Base-by-base conservation (phyloP, 37 sponge, comb jelly and placozoan species). In the Amphimedon queenslandica region DNA sequence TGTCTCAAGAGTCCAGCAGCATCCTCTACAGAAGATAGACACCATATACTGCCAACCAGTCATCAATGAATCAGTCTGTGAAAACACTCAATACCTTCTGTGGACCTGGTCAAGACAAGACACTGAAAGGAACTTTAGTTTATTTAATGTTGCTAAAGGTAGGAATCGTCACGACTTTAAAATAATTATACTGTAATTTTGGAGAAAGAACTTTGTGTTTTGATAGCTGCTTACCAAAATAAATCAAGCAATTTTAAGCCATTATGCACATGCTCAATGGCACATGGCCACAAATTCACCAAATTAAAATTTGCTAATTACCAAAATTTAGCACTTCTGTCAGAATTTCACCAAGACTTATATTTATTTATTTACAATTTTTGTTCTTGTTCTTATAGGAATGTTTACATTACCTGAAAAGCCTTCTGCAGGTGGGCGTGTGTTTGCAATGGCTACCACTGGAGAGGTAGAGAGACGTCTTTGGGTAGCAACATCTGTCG, bases 401-500 rank as follows among this genome's bases (percentile, higher is more conserved):
- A 73, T 85, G 40, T 90, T 84, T 69, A 78, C 66, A 16, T 58
- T 85, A 0, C 86, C 81, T 16, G 86, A 90, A 65, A 90, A 82
- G 71, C 55, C 11, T 3, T 82, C 82, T 38, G 76, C 76, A 16
- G 91, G 91, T 1, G 91, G 91, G 23, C 68, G 91, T 34, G 91
- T 90, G 36, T 90, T 78, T 74, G 64, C 80, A 61, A 90, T 90
- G 91, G 82, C 91, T 0, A 69, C 91, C 58, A 90, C 91, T 51
- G 91, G 91, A 30, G 91, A 90, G 57, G 76, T 85, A 20, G 79
- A 90, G 64, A 90, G 85, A 60, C 77, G 91, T 37, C 73, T 90
- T 11, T 90, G 91, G 91, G 79, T 82, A 18, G 87, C 87, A 30
- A 90, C 91, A 41, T 72, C 91, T 69, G 91, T 90, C 23, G 82